A percentile compares a stretch with the other conserved stretches of the same genome.
Evolutionary conservation across 2,113 vertebrate genomes (phyloP).

Genomic region (Athene cunicularia): DNA sequence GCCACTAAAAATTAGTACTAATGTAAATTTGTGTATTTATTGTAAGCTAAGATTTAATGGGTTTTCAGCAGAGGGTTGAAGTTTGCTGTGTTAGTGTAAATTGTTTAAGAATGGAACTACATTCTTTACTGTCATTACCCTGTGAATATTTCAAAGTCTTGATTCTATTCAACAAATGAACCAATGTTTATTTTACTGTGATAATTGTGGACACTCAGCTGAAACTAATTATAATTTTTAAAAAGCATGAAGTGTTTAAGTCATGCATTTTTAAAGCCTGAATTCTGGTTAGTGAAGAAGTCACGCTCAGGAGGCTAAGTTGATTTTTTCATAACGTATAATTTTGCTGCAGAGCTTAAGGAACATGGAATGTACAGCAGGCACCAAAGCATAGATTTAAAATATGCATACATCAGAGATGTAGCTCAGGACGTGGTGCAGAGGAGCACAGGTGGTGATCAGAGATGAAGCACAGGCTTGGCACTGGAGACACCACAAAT

Average conservation of each 20-base stretch:
- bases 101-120: not conserved
- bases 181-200: slow-evolving; percentile 14
- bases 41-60: not conserved
- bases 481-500: not conserved
- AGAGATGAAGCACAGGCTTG: not conserved
- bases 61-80: not conserved
- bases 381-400: not conserved
- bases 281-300: not conserved
- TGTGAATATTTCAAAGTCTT: not conserved
- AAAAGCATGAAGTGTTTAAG: not conserved
- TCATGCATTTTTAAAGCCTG: not conserved
- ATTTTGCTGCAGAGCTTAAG: not conserved
- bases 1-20: not conserved
- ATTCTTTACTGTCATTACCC: not conserved
- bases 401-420: not conserved
- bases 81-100: not conserved
- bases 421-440: not conserved
- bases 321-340: not conserved
- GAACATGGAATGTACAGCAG: not conserved
- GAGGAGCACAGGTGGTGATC: not conserved
- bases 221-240: not conserved
- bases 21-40: not conserved
- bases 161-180: not conserved
- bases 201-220: not conserved
- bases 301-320: not conserved